phyloP scores from a whole-genome alignment of 1,140 invertebrate genomes.

The Andricus grossulariae region DNA sequence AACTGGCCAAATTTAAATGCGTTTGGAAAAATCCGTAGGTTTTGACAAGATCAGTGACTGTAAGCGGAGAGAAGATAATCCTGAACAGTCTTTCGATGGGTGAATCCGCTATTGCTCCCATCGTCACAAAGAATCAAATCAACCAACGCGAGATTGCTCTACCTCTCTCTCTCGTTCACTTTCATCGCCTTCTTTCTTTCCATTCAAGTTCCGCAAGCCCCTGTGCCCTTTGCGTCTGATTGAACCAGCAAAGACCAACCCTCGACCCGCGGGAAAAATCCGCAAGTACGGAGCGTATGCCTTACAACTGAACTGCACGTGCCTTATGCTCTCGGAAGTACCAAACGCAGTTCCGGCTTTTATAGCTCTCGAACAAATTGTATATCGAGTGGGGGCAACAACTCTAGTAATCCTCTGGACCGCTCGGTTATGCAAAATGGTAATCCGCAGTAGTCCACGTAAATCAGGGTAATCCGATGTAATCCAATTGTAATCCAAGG shows the following conservation, averaged over 20 bases:
- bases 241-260: constrained; percentile 56
- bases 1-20: too few species aligned
- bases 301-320: constrained; percentile 53
- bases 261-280: constrained; percentile 50
- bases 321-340: constrained; percentile 52
- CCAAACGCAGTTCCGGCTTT: constrained; percentile 58
- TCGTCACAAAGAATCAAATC: constrained; percentile 72
- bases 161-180: constrained; percentile 42
- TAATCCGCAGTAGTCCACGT: too few species aligned
- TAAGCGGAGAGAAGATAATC: constrained; percentile 62
- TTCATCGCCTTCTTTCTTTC: constrained; percentile 47
- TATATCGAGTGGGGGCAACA: constrained; percentile 38
- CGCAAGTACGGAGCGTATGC: constrained; percentile 35
- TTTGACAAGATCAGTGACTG: constrained; percentile 33
- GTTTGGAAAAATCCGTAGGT: too few species aligned
- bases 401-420: too few species aligned
- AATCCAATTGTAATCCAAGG: too few species aligned
- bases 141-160: constrained; percentile 66
- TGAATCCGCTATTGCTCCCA: constrained; percentile 64
- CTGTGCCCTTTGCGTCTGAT: constrained; percentile 62
- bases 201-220: constrained; percentile 57
- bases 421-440: too few species aligned
- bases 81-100: constrained; percentile 63
- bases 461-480: too few species aligned
- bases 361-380: constrained; percentile 54